These are phyloP conservation scores for Solen grandis DNA, from an alignment of 1,140 invertebrate species.

Conservation along the genomic window DNA sequence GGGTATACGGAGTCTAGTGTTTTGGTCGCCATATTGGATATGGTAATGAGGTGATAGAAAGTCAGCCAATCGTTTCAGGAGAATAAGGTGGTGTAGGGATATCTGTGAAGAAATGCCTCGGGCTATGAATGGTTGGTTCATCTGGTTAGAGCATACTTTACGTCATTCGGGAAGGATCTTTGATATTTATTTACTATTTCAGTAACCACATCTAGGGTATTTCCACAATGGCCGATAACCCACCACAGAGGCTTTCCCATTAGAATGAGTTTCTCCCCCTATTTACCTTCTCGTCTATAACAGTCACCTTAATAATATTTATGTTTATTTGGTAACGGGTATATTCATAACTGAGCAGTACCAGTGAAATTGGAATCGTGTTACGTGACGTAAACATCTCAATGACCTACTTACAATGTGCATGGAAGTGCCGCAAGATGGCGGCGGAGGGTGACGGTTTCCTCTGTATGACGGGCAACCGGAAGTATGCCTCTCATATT, in stretches of 20 bases:
- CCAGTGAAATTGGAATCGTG: too few species aligned
- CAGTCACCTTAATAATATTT: neutral
- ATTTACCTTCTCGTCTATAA: conserved; percentile 6
- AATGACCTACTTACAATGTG: too few species aligned
- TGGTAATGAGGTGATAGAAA: conserved; percentile 66
- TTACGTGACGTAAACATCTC: too few species aligned
- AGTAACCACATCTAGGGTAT: conserved; percentile 23
- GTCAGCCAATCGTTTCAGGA: conserved; percentile 66
- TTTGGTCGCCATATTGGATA: conserved; percentile 66
- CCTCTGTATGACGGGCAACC: neutral
- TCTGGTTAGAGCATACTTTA: conserved; percentile 17
- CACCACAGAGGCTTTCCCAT: conserved; percentile 46
- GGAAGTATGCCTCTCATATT: neutral
- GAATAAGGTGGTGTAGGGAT: conserved; percentile 65
- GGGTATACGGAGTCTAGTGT: conserved; percentile 49
- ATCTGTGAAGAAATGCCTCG: conserved; percentile 57
- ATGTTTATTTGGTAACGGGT: neutral
- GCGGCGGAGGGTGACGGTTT: too few species aligned
- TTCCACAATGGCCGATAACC: too few species aligned
- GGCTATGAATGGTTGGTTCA: conserved; percentile 50
- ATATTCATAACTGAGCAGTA: neutral
- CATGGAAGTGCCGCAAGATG: too few species aligned
- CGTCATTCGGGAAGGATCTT: conserved; percentile 42
- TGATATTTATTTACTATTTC: conserved; percentile 48
- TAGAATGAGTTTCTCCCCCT: conserved; percentile 17